Conservation (phyloP, 92 coral and sea anemone species). For the Virgularia gustaviana region DNA sequence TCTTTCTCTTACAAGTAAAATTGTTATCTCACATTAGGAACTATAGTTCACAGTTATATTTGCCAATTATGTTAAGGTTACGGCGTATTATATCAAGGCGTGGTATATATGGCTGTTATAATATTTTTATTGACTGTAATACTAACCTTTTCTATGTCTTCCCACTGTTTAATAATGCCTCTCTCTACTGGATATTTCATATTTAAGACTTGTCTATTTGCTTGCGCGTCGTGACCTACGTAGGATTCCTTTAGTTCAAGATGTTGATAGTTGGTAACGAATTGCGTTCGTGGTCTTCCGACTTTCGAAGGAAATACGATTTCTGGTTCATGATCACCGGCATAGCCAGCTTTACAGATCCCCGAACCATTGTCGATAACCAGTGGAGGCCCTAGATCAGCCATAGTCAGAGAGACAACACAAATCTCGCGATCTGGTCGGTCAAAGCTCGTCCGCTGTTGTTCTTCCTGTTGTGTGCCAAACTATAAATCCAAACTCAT, state of each 20-base stretch:
- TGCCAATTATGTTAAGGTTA: too few relatives aligned
- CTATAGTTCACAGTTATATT: too few relatives aligned
- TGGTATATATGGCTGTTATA: too few relatives aligned
- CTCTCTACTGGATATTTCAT: conserved; percentile 83
- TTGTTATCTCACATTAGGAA: too few relatives aligned
- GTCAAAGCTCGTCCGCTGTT: too few relatives aligned
- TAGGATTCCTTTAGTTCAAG: conserved; percentile 86
- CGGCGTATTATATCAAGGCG: neutral
- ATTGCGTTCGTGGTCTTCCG: conserved; percentile 88
- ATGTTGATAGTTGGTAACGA: conserved; percentile 65
- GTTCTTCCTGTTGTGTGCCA: too few relatives aligned
- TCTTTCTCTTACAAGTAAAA: too few relatives aligned
- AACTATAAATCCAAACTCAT: too few relatives aligned
- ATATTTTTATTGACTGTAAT: too few relatives aligned
- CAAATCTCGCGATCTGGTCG: too few relatives aligned
- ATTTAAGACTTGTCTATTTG: conserved; percentile 75
- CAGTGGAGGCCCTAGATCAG: conserved; percentile 78
- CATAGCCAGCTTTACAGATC: conserved; percentile 94
- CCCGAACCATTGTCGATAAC: conserved; percentile 96
- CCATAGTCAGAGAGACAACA: too few relatives aligned
- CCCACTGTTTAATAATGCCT: conserved; percentile 91
- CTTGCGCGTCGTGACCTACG: conserved; percentile 87
- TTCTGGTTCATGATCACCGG: conserved; percentile 94
- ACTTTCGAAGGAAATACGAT: conserved; percentile 88
- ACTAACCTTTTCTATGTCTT: conserved; percentile 85